phyloP scores from a whole-genome alignment of 2,797 vertebrate genomes.

The Nannoperca australis region DNA sequence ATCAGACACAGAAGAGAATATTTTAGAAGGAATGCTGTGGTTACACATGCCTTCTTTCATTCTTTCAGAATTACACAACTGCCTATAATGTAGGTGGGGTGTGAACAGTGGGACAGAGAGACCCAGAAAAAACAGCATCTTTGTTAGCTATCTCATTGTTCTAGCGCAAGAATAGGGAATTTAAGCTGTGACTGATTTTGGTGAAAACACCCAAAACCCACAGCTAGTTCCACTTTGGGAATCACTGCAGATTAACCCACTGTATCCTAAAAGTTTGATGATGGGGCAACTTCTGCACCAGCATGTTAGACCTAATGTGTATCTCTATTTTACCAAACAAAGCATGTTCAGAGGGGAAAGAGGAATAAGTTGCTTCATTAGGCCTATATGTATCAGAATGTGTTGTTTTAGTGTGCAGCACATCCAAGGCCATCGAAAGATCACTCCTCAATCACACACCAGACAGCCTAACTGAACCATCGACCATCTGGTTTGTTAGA shows the following conservation, averaged over 20 bases:
- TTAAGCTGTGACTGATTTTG: slow-evolving; percentile 27
- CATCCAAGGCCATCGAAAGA: slow-evolving; percentile 40
- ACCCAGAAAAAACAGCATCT: slow-evolving; percentile 23
- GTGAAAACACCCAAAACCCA: background rate
- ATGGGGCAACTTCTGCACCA: slow-evolving; percentile 49
- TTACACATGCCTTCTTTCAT: slow-evolving; percentile 37
- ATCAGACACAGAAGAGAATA: slow-evolving; percentile 24
- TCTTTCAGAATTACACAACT: slow-evolving; percentile 73
- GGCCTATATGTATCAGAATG: background rate
- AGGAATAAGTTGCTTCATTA: background rate
- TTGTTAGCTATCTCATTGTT: slow-evolving; percentile 4
- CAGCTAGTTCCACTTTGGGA: background rate
- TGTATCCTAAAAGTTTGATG: slow-evolving; percentile 62
- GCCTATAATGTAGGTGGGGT: slow-evolving; percentile 56
- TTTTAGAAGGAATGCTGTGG: slow-evolving; percentile 44
- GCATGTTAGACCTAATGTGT: background rate
- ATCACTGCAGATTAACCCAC: slow-evolving; percentile 35
- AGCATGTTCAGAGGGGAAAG: background rate
- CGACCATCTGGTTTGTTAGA: slow-evolving; percentile 14
- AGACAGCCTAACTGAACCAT: slow-evolving; percentile 15
- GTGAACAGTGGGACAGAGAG: slow-evolving; percentile 38
- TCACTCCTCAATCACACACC: slow-evolving; percentile 20
- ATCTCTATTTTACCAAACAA: background rate
- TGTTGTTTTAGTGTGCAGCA: slow-evolving; percentile 23
- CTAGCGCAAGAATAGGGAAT: background rate